Evolutionary conservation across 1,140 invertebrate genomes (phyloP).

Genomic region (Paraescarpia echinospica): DNA sequence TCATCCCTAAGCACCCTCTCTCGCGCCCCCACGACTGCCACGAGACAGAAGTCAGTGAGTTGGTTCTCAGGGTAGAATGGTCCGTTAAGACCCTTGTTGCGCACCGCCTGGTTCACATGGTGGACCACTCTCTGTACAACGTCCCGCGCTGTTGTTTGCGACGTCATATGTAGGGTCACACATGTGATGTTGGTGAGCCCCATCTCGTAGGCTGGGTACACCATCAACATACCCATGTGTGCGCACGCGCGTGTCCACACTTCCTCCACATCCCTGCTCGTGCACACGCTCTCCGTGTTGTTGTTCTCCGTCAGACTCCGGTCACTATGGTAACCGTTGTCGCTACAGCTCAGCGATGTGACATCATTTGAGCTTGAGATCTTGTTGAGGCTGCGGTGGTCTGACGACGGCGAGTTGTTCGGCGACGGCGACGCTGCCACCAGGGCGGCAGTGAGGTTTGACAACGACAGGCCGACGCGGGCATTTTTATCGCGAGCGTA

Average conservation of each 20-base stretch:
- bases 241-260: slow-evolving; percentile 17
- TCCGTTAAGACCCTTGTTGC: slow-evolving; percentile 77
- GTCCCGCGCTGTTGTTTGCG: slow-evolving; percentile 85
- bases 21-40: slow-evolving; percentile 88
- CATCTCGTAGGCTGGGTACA: slow-evolving; percentile 93
- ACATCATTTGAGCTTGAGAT: slow-evolving; percentile 21
- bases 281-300: background rate
- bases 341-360: slow-evolving; percentile 12
- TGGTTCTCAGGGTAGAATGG: slow-evolving; percentile 75
- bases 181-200: slow-evolving; percentile 88
- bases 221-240: slow-evolving; percentile 63
- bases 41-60: slow-evolving; percentile 81
- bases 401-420: slow-evolving; percentile 28
- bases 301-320: slow-evolving; percentile 9
- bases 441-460: slow-evolving; percentile 37
- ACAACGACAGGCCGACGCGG: slow-evolving; percentile 51
- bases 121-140: slow-evolving; percentile 92
- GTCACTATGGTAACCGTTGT: slow-evolving; percentile 34
- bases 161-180: slow-evolving; percentile 87
- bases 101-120: slow-evolving; percentile 89
- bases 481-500: slow-evolving; percentile 79
- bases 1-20: slow-evolving; percentile 90
- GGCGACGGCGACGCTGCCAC: slow-evolving; percentile 28
- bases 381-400: slow-evolving; percentile 24
- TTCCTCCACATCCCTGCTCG: slow-evolving; percentile 15